Evolutionary conservation across 30 jellyfish, hydroid and myxozoan species (phyloP).

Genomic region (Turritopsis rubra): DNA sequence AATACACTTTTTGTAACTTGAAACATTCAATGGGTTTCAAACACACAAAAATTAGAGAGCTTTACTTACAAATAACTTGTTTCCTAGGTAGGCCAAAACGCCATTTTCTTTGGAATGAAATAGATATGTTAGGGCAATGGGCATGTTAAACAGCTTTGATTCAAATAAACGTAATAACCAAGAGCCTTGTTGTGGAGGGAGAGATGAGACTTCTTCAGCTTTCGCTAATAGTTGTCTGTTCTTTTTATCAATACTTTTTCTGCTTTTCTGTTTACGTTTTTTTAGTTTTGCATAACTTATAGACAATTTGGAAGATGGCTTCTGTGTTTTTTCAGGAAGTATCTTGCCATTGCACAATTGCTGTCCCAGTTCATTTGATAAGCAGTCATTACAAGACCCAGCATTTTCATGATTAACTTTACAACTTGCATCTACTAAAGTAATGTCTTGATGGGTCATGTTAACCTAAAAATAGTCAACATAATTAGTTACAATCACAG

Average conservation of each 20-base stretch:
- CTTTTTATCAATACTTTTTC: slow-evolving; percentile 36
- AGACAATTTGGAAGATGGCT: slow-evolving; percentile 31
- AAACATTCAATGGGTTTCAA: too few relatives aligned
- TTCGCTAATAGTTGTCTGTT: slow-evolving; percentile 42
- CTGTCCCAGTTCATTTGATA: neutral
- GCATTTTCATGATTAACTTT: neutral
- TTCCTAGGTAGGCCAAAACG: slow-evolving; percentile 93
- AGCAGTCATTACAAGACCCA: neutral
- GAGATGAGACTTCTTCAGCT: slow-evolving; percentile 34
- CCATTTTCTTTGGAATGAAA: slow-evolving; percentile 90
- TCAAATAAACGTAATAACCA: slow-evolving; percentile 94
- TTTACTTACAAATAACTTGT: slow-evolving; percentile 82
- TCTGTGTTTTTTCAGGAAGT: neutral
- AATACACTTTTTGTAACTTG: too few relatives aligned
- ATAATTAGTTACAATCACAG: too few relatives aligned
- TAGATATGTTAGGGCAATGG: slow-evolving; percentile 89
- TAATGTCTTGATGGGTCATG: neutral
- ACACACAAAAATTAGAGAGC: too few relatives aligned
- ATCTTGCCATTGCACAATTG: neutral
- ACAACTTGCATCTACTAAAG: neutral
- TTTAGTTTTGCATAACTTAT: slow-evolving; percentile 37
- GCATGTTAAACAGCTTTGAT: slow-evolving; percentile 88
- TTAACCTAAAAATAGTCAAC: neutral
- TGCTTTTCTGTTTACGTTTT: slow-evolving; percentile 26
- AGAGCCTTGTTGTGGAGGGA: slow-evolving; percentile 86